Percentiles rank a stretch among this genome's conserved stretches.
Evolutionary conservation across 2,113 vertebrate genomes (phyloP).

Genomic region (Dendropsophus ebraccatus): DNA sequence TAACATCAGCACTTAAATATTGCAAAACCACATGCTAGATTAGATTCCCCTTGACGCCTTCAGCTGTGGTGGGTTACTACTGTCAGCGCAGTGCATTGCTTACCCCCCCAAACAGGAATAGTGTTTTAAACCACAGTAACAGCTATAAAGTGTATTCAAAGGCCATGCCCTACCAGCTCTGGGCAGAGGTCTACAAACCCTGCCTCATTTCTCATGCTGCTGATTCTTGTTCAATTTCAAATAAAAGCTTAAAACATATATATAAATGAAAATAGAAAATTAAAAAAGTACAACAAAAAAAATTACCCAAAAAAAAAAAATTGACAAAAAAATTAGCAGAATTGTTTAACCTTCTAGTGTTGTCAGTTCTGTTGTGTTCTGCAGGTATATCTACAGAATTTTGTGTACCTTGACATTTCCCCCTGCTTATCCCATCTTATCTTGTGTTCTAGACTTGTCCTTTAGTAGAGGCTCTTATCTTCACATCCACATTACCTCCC

Average conservation of each 20-base stretch:
- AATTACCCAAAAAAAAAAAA: conserved; percentile 69
- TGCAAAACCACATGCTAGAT: conserved; percentile 5
- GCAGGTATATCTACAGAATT: conserved; percentile 69
- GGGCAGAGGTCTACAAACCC: conserved; percentile 73
- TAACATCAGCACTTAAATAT: conserved; percentile 64
- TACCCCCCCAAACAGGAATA: conserved; percentile 21
- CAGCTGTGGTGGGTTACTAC: neutral
- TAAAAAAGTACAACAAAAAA: conserved; percentile 66
- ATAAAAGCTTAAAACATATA: conserved; percentile 60
- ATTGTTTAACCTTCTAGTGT: conserved; percentile 69
- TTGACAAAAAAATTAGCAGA: conserved; percentile 67
- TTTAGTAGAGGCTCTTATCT: conserved; percentile 17
- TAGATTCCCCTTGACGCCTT: conserved; percentile 44
- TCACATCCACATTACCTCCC: conserved; percentile 1
- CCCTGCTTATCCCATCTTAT: neutral
- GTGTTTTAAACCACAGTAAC: conserved; percentile 49
- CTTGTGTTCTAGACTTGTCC: conserved; percentile 6
- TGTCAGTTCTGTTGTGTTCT: conserved; percentile 69
- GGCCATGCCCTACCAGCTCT: conserved; percentile 72
- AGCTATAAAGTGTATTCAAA: conserved; percentile 54
- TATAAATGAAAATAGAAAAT: conserved; percentile 66
- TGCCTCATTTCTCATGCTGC: conserved; percentile 68
- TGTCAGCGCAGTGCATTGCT: conserved; percentile 50
- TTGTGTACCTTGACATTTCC: conserved; percentile 55
- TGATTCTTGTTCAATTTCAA: conserved; percentile 76